These are phyloP conservation scores for Penaeus monodon DNA, from an alignment of 2,888 invertebrate species.

Conservation along the genomic window DNA sequence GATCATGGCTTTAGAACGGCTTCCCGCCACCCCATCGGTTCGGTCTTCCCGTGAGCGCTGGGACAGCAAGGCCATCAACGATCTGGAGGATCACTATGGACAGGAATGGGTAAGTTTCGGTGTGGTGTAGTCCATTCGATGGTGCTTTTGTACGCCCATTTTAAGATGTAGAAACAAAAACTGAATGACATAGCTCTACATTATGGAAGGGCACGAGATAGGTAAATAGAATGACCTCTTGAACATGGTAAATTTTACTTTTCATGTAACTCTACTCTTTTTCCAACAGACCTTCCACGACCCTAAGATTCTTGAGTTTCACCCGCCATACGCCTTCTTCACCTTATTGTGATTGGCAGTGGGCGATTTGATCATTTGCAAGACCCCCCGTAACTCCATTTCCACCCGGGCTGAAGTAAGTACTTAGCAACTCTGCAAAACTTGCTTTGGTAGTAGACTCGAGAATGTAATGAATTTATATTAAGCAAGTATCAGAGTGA, in stretches of 20 bases:
- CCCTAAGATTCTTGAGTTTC: slow-evolving; percentile 93
- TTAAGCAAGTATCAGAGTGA: too few relatives aligned
- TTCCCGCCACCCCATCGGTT: slow-evolving; percentile 91
- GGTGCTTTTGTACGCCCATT: too few relatives aligned
- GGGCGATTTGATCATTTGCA: slow-evolving; percentile 98
- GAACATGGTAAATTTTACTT: not conserved
- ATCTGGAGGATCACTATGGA: slow-evolving; percentile 97
- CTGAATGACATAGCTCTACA: too few relatives aligned
- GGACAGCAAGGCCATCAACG: slow-evolving; percentile 99
- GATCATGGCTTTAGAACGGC: slow-evolving; percentile 99
- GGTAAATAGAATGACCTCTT: not conserved
- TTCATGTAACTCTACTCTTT: not conserved
- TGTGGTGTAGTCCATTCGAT: too few relatives aligned
- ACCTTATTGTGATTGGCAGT: slow-evolving; percentile 96
- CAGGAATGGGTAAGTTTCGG: slow-evolving; percentile 92
- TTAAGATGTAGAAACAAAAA: too few relatives aligned
- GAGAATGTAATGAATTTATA: too few relatives aligned
- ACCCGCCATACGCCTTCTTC: slow-evolving; percentile 99
- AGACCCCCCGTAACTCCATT: slow-evolving; percentile 96
- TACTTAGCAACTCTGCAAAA: not conserved
- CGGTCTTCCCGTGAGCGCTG: slow-evolving; percentile 96
- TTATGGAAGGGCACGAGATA: not conserved
- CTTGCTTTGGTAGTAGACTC: not conserved
- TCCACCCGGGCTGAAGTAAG: slow-evolving; percentile 90
- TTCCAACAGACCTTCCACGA: slow-evolving; percentile 89